phyloP scores from a whole-genome alignment of 2,113 vertebrate genomes.

The Pyxicephalus adspersus region DNA sequence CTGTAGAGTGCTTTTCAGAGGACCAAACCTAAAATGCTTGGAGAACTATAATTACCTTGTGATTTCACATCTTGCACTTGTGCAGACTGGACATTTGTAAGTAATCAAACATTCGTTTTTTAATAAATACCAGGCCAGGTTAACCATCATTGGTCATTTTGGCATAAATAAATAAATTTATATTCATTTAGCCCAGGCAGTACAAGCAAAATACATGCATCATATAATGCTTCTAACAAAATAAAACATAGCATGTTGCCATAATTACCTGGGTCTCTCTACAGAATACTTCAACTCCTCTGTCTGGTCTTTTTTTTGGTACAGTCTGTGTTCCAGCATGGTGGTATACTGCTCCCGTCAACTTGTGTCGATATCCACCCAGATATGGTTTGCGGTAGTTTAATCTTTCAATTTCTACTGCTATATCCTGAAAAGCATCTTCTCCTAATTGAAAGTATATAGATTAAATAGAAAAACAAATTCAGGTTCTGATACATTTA shows the following conservation, averaged over 20 bases:
- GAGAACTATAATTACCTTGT: no score
- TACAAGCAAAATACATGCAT: no score
- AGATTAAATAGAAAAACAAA: background rate
- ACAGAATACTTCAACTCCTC: constrained; percentile 69
- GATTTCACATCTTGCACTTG: no score
- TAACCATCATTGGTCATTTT: background rate
- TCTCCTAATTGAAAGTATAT: constrained; percentile 65
- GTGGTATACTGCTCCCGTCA: constrained; percentile 84
- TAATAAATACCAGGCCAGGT: no score
- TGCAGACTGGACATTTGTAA: no score
- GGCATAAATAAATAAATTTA: background rate
- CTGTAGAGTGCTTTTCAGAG: no score
- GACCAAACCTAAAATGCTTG: no score
- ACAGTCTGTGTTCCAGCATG: constrained; percentile 86
- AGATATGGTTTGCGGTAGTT: constrained; percentile 81
- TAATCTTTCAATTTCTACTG: constrained; percentile 81
- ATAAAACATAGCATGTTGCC: no score
- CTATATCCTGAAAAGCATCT: constrained; percentile 70
- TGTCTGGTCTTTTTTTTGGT: constrained; percentile 70
- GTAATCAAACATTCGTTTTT: no score
- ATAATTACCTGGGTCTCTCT: constrained; percentile 83
- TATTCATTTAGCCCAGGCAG: background rate
- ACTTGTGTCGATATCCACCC: constrained; percentile 85
- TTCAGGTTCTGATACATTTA: background rate
- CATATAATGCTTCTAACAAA: no score